Percentiles rank a stretch among this genome's conserved stretches.
Evolutionary conservation across 2,797 vertebrate species (phyloP).

Genomic region (Acrossocheilus wenchowensis): DNA sequence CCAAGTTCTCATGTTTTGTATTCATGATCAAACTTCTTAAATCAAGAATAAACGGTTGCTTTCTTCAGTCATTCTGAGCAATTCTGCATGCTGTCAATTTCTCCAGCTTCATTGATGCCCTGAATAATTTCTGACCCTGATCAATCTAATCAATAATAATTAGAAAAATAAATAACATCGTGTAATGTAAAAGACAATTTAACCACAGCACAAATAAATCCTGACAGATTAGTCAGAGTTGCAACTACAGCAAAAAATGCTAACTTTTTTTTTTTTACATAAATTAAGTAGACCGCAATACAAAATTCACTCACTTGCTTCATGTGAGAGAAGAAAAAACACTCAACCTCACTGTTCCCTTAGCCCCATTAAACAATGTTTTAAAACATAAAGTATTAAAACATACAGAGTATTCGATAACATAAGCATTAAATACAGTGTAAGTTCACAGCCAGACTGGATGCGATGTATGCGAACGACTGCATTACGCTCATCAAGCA

Average conservation of each 20-base stretch:
- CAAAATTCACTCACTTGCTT: neutral
- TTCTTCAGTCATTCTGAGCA: neutral
- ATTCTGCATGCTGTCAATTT: too few species aligned
- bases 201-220: neutral
- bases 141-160: neutral
- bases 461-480: constrained; percentile 48
- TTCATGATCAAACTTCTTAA: neutral
- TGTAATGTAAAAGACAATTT: neutral
- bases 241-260: neutral
- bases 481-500: constrained; percentile 55
- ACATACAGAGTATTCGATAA: neutral
- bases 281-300: neutral
- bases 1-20: neutral
- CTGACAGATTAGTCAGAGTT: neutral
- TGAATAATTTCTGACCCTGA: neutral
- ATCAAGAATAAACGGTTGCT: neutral
- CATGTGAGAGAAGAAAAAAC: neutral
- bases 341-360: neutral
- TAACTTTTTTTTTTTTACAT: neutral
- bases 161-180: neutral
- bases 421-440: neutral
- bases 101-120: neutral
- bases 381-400: neutral
- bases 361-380: neutral
- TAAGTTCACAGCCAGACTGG: neutral